Evolutionary conservation across 2,797 vertebrate genomes (phyloP), one percentile per base, ranked within the genome.

Genomic region (Crax fasciolata): DNA sequence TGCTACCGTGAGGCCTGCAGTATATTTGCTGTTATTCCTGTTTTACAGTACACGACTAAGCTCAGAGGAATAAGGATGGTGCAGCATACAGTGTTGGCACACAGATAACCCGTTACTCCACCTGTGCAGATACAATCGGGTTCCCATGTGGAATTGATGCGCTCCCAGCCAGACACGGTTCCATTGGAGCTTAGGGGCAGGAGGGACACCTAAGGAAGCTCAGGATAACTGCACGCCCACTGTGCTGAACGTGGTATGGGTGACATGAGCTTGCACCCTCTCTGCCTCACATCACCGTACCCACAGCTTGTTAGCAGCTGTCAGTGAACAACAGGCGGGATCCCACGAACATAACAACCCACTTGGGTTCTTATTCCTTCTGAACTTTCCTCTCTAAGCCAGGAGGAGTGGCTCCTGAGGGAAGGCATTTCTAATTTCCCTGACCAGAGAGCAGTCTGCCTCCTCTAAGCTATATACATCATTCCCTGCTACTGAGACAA

Each of bases 361-460:
- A 94, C 90, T 83, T 84, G 54, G 70, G 84, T 94, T 91, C 89
- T 68, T 74, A 75, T 80, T 54, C 66, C 76, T 84, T 38, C 78
- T 79, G 54, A 96, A 14, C 90, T 90, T 79, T 85, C 81, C 55
- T 90, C 61, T 58, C 73, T 15, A 70, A 44, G 87, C 83, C 66
- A 13, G 63, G 77, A 94, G 76, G 93, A 92, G 84, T 61, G 83
- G 77, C 85, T 93, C 51, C 0, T 0, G 63, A 95, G 90, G 84
- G 84, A 92, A 74, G 67, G 70, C 87, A 84, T 95, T 94, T 94
- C 91, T 93, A 89, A 94, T 95, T 94, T 95, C 38, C 51, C 67
- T 87, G 51, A 82, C 41, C 87, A 77, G 75, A 94, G 81, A 66
- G 88, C 17, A 59, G 90, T 91, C 91, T 93, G 72, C 74, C 67